Evolutionary conservation across 2,113 vertebrate species (phyloP), one percentile per base, ranked within the genome.

Genomic region (Trichechus manatus): DNA sequence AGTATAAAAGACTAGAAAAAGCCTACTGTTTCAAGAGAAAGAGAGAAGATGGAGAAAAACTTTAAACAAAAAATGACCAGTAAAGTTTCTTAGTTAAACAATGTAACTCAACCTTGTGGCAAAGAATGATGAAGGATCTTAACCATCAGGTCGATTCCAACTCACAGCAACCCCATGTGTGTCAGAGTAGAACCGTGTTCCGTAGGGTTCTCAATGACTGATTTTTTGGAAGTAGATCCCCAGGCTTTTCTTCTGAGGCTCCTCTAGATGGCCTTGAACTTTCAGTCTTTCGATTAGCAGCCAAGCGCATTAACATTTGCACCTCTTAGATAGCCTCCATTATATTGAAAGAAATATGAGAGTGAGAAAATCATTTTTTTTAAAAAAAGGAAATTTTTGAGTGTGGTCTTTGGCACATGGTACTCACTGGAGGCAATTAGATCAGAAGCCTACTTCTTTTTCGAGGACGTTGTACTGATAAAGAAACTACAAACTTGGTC

Each of bases 41-140:
- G 22, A 64, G 56, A 14, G 75, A 92, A 81, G 25, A 53, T 1
- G 42, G 15, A 95, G 47, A 92, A 86, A 94, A 89, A 27, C 29
- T 91, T 78, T 25, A 53, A 81, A 50, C 29, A 85, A 85, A 53
- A 86, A 63, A 14, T 36, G 1, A 31, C n/a, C 53, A 56, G 33
- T 89, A 77, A 95, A 77, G 64, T 42, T 91, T 87, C 63, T 88
- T 39, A 59, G 39, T 86, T 79, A 75, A 91, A 93, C 56, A 86
- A 79, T 79, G 78, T 70, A 87, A 72, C 29, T 92, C 79, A 77
- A 72, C 1, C 31, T 86, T 96, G 25, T 59, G 29, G 31, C 39
- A 74, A 87, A 94, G 53, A 77, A 2, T 53, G 36, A 78, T 44
- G 59, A 53, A 80, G 7, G 13, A 5, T 25, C 9, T 47, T 56